Conservation (phyloP, 2,888 invertebrate genomes). For the Nomada fabriciana region DNA sequence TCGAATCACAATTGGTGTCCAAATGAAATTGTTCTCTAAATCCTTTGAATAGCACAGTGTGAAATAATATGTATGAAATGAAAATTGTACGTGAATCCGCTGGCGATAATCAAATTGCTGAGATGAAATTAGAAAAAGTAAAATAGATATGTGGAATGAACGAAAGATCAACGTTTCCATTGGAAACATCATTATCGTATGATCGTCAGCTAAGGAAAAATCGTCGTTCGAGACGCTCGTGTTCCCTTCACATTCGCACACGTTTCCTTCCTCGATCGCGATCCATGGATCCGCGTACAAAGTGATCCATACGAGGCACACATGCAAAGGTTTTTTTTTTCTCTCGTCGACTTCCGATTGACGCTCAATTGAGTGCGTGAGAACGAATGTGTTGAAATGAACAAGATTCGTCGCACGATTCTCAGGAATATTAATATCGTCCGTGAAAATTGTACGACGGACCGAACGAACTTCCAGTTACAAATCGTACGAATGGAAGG, state of each 20-base stretch:
- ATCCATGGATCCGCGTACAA: slow-evolving; percentile 6
- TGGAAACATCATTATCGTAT: background rate
- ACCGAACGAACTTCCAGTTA: no score
- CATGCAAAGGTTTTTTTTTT: background rate
- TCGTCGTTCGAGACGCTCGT: slow-evolving; percentile 9
- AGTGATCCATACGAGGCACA: background rate
- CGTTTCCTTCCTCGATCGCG: slow-evolving; percentile 44
- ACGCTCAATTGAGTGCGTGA: slow-evolving; percentile 30
- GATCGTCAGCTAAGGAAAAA: background rate
- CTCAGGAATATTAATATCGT: background rate
- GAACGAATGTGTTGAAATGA: background rate
- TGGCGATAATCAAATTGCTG: background rate
- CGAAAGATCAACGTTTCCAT: background rate
- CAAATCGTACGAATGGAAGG: background rate
- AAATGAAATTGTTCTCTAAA: no score
- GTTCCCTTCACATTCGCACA: slow-evolving; percentile 17
- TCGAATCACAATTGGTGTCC: background rate
- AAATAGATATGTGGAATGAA: background rate
- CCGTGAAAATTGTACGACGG: background rate
- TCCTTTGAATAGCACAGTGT: no score
- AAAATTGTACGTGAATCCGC: background rate
- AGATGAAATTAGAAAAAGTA: background rate
- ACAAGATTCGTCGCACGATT: slow-evolving; percentile 1
- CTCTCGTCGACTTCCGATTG: slow-evolving; percentile 37
- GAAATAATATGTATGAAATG: background rate